A percentile compares a stretch with the other conserved stretches of the same genome.
These are phyloP conservation scores for Bilobella aurantiaca DNA, from an alignment of 1,140 invertebrate genomes.

Conservation along the genomic window DNA sequence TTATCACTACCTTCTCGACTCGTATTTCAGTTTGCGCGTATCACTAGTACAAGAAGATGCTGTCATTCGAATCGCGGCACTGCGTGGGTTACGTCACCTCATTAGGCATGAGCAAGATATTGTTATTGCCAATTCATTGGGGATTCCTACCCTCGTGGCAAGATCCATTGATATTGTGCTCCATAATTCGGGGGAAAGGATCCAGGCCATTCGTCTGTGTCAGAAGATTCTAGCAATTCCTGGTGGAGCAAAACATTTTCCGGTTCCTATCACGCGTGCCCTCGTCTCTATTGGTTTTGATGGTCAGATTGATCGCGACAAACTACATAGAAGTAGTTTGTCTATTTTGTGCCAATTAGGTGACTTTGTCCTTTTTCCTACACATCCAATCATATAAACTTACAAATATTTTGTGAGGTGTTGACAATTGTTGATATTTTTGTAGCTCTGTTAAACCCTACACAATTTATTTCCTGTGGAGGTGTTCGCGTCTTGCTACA, in stretches of 20 bases:
- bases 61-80: conserved; percentile 73
- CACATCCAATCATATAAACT: not conserved
- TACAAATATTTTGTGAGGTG: conserved; percentile 16
- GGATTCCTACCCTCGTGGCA: conserved; percentile 30
- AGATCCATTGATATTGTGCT: conserved; percentile 62
- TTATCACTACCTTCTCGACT: not conserved
- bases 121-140: conserved; percentile 61
- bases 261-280: conserved; percentile 55
- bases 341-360: conserved; percentile 76
- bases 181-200: conserved; percentile 74
- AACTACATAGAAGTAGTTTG: conserved; percentile 65
- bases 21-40: conserved; percentile 60
- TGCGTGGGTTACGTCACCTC: conserved; percentile 74
- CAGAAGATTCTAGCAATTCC: conserved; percentile 44
- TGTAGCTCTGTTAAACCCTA: conserved; percentile 68
- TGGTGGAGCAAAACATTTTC: conserved; percentile 50
- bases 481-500: conserved; percentile 70
- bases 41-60: conserved; percentile 72
- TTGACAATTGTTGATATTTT: conserved; percentile 31
- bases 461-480: conserved; percentile 65
- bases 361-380: conserved; percentile 37
- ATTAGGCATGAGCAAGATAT: conserved; percentile 65
- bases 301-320: conserved; percentile 58
- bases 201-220: conserved; percentile 76
- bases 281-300: conserved; percentile 72